phyloP scores from a whole-genome alignment of 2,797 vertebrate species.

The Myoxocephalus aenaeus region DNA sequence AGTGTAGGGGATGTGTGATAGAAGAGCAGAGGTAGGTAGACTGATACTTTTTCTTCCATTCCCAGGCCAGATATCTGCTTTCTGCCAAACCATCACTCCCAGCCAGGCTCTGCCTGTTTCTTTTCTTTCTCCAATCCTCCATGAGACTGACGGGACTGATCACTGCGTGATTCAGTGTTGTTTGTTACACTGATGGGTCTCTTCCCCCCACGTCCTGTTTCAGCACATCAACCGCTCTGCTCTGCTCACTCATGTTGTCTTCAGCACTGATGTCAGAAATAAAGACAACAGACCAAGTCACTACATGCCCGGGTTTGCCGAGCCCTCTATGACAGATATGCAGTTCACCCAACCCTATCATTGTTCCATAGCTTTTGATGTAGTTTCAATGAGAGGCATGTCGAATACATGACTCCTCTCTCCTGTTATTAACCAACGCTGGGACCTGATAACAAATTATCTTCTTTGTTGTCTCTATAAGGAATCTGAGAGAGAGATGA shows the following conservation, averaged over 20 bases:
- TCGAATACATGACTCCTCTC: constrained; percentile 22
- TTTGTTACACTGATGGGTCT: constrained; percentile 10
- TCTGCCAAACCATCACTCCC: constrained; percentile 6
- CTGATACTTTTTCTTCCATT: background rate
- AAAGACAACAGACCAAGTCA: constrained; percentile 53
- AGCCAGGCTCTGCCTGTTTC: no score
- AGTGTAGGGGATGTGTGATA: constrained; percentile 1
- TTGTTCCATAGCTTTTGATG: constrained; percentile 58
- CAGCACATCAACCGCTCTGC: constrained; percentile 29
- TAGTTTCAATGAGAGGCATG: constrained; percentile 43
- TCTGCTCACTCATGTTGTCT: constrained; percentile 45
- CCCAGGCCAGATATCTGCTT: background rate
- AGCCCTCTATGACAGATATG: constrained; percentile 53
- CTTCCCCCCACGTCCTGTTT: constrained; percentile 6
- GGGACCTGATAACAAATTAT: background rate
- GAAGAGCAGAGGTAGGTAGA: constrained; percentile 8
- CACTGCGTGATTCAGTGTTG: constrained; percentile 22
- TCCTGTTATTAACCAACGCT: constrained; percentile 6
- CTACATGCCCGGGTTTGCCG: constrained; percentile 60
- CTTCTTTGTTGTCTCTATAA: background rate
- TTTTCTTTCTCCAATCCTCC: background rate
- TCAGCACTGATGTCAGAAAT: constrained; percentile 56
- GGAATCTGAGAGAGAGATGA: background rate
- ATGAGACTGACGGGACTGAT: constrained; percentile 14
- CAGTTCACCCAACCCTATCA: constrained; percentile 48